Evolutionary conservation across 2,888 invertebrate genomes (phyloP).

Genomic region (Macrosoma leucophasiata): DNA sequence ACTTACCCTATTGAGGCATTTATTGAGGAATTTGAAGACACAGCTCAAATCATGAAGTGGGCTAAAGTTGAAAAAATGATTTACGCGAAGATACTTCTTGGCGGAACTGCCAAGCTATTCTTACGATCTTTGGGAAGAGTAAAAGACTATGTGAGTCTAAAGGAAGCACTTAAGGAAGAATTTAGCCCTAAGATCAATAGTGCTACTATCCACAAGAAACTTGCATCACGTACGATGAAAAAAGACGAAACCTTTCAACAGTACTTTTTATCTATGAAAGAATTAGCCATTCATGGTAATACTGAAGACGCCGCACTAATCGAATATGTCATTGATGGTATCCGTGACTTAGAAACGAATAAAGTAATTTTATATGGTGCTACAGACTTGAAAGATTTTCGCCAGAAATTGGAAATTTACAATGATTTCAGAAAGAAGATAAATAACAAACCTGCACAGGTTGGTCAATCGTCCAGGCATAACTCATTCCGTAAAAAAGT

Average conservation of each 20-base stretch:
- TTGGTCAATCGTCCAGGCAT: neutral
- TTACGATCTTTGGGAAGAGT: conserved; percentile 4
- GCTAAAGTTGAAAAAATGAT: conserved; percentile 3
- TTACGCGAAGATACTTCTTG: conserved; percentile 7
- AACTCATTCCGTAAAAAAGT: neutral
- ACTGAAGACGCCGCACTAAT: conserved; percentile 38
- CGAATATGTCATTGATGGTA: conserved; percentile 44
- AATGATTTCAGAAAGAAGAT: conserved; percentile 17
- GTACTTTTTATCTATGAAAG: conserved; percentile 40
- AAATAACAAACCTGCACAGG: neutral
- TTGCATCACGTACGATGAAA: conserved; percentile 31
- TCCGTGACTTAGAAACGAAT: conserved; percentile 28
- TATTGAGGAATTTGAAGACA: conserved; percentile 8
- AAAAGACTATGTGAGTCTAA: conserved; percentile 6
- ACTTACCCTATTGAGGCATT: conserved; percentile 6
- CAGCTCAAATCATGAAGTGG: conserved; percentile 4
- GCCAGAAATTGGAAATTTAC: conserved; percentile 21
- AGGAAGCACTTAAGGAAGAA: conserved; percentile 9
- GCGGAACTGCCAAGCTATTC: conserved; percentile 4
- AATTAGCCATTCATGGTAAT: conserved; percentile 36
- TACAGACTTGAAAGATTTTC: conserved; percentile 22
- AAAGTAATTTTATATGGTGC: conserved; percentile 28
- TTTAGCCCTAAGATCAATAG: conserved; percentile 15
- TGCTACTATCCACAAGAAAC: conserved; percentile 9
- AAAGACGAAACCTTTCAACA: conserved; percentile 37